Evolutionary conservation across 2,888 invertebrate species (phyloP), one percentile per base, ranked within the genome.

Genomic region (Clitarchus hookeri): DNA sequence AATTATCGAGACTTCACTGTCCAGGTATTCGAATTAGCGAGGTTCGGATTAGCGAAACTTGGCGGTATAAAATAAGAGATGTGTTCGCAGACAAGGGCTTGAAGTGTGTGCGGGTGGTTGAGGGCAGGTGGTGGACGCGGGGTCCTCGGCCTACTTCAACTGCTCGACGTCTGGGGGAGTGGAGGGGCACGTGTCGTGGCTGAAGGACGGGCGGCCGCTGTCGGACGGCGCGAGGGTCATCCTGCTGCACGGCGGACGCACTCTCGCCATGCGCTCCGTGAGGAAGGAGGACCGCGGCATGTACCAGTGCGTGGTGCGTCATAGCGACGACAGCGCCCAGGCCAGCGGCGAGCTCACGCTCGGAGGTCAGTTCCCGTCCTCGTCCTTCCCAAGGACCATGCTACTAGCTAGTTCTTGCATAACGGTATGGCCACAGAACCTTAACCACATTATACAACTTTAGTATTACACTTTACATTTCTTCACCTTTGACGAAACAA

Each of bases 121-220:
- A 6, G 36, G 2, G 65, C 65, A 65, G 65, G 95, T 94, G 91
- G 95, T 97, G 44, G 97, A 98, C 92, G 97, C 97, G 0, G 97
- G 97, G 83, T 95, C 96, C 89, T 94, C 94, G 36, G 97, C 97
- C 85, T 93, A 93, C 88, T 96, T 97, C 93, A 97, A 97, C 93
- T 98, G 98, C 91, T 95, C 96, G n/a, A 95, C 96, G 88, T 94
- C 95, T 85, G 97, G 97, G 84, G 86, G 88, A 25, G 87, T 88
- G 23, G 82, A 89, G 89, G 80, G 88, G 88, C 26, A 87, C 85
- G 89, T 92, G 53, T 88, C 89, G 27, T 93, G 93, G 93, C 90
- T 91, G 85, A 91, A 92, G 88, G 91, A 93, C 88, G 92, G 91
- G 16, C 88, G 89, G 36, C 90, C 90, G 48, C 87, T 92, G 84